These are phyloP conservation scores for Illadopsis cleaveri DNA, from an alignment of 2,113 vertebrate species.

Conservation along the genomic window DNA sequence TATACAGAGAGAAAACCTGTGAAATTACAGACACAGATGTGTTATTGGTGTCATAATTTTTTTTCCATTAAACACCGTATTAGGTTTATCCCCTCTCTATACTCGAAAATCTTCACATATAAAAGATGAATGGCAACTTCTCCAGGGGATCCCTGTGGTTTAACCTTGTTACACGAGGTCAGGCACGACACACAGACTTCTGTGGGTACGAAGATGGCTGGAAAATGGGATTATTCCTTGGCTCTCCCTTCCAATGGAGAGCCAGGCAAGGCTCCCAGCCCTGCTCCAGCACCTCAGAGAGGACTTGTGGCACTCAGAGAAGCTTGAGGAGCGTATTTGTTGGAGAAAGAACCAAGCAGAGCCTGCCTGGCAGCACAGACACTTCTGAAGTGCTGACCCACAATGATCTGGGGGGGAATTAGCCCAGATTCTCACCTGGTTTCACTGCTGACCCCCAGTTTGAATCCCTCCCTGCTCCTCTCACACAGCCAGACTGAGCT, in stretches of 20 bases:
- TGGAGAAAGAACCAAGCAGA: not conserved
- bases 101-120: slow-evolving; percentile 69
- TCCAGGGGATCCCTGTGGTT: slow-evolving; percentile 37
- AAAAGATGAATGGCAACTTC: slow-evolving; percentile 61
- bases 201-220: not conserved
- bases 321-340: not conserved
- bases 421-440: not conserved
- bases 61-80: slow-evolving; percentile 54
- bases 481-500: not conserved
- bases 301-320: accelerated
- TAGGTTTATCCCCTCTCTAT: slow-evolving; percentile 65
- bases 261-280: not conserved
- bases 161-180: slow-evolving; percentile 49
- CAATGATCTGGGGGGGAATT: accelerated
- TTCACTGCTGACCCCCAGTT: not conserved
- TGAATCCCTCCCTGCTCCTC: not conserved
- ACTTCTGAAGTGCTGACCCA: not conserved
- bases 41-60: slow-evolving; percentile 51
- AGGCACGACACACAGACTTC: not conserved
- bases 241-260: not conserved
- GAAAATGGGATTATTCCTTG: slow-evolving; percentile 41
- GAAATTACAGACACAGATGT: slow-evolving; percentile 73
- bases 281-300: not conserved
- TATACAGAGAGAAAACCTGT: slow-evolving; percentile 59
- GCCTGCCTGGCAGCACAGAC: not conserved